These are phyloP conservation scores for Subanguina moxae DNA, from an alignment of 1,140 invertebrate genomes.

Conservation along the genomic window DNA sequence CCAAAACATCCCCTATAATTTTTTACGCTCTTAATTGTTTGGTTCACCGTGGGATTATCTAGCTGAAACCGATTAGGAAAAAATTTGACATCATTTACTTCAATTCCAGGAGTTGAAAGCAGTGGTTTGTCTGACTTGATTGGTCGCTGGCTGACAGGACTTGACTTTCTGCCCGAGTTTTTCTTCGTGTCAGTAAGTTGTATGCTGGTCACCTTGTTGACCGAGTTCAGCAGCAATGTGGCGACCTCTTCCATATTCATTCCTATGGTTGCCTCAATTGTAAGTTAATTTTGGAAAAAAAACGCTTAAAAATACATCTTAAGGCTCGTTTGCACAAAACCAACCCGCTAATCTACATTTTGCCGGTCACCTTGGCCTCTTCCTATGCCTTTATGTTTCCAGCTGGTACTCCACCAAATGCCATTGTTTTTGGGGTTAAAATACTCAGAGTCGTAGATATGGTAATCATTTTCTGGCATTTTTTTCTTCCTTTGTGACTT, in stretches of 20 bases:
- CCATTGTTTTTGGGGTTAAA: conserved; percentile 73
- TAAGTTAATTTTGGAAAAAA: conserved; percentile 7
- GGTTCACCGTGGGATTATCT: too few relatives aligned
- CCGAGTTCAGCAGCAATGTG: conserved; percentile 45
- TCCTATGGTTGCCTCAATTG: conserved; percentile 42
- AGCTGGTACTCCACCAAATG: conserved; percentile 84
- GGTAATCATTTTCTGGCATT: conserved; percentile 25
- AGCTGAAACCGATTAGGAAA: too few relatives aligned
- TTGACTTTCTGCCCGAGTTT: conserved; percentile 34
- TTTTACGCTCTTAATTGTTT: too few relatives aligned
- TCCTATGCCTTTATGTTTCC: conserved; percentile 75
- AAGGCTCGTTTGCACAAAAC: conserved; percentile 62
- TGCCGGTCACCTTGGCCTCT: conserved; percentile 75
- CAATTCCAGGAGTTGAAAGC: conserved; percentile 25
- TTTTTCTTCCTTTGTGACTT: not conserved
- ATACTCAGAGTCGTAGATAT: conserved; percentile 61
- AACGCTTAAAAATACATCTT: conserved; percentile 15
- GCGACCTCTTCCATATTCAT: conserved; percentile 52
- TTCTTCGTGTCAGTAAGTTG: conserved; percentile 28
- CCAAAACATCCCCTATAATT: too few relatives aligned
- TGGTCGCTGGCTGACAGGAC: conserved; percentile 7
- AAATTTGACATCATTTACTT: too few relatives aligned
- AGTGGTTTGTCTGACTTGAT: conserved; percentile 31
- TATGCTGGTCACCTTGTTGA: conserved; percentile 36
- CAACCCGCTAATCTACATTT: conserved; percentile 80